These are phyloP conservation scores for Psephotus haematonotus DNA, from an alignment of 2,113 vertebrate species.

Conservation along the genomic window DNA sequence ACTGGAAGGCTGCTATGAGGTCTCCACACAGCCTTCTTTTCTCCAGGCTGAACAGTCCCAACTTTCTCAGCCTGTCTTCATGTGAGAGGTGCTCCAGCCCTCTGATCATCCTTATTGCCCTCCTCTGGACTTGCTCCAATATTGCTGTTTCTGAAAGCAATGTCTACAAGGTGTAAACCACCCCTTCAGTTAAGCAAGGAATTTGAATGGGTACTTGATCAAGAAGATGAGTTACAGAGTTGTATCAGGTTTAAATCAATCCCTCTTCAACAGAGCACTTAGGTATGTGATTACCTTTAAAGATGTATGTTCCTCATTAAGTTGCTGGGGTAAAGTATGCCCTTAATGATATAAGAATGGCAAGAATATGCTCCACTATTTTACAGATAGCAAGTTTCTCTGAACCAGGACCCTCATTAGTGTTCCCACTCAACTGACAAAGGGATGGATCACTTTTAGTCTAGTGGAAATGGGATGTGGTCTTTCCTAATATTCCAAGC, in stretches of 20 bases:
- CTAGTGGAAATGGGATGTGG: not conserved
- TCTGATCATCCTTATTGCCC: not conserved
- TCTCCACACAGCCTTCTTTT: not conserved
- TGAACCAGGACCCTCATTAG: not conserved
- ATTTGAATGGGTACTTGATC: not conserved
- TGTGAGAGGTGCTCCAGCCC: not conserved
- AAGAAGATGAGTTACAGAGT: slow-evolving; percentile 9
- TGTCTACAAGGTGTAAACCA: not conserved
- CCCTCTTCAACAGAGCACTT: slow-evolving; percentile 13
- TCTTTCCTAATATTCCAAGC: not conserved
- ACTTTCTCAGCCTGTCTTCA: not conserved
- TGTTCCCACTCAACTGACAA: not conserved
- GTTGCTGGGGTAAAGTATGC: not conserved
- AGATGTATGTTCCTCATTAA: slow-evolving; percentile 35
- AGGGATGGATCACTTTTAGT: not conserved
- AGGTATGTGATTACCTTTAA: slow-evolving; percentile 33
- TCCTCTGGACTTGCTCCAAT: not conserved
- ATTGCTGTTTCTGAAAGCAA: not conserved
- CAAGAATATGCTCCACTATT: slow-evolving; percentile 6
- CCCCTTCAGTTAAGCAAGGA: not conserved
- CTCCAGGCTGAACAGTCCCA: not conserved
- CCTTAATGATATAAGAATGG: not conserved
- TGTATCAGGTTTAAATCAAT: slow-evolving; percentile 44
- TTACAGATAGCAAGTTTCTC: not conserved
- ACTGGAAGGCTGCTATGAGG: not conserved